Conservation (phyloP, 2,797 vertebrate species). For the Netta rufina region DNA sequence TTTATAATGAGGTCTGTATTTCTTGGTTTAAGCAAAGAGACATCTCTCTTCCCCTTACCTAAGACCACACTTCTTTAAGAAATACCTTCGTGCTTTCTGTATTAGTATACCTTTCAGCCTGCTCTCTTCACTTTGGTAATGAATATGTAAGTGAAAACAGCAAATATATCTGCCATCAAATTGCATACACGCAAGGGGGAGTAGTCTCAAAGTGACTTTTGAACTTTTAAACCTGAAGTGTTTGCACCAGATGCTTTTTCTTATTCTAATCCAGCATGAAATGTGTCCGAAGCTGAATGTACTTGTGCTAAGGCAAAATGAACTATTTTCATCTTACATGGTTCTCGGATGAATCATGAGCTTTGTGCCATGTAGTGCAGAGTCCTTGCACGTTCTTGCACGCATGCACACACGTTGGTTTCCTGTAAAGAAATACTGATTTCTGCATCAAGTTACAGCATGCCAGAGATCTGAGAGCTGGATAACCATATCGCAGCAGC, state of each 20-base stretch:
- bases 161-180: not conserved
- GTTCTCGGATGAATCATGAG: not conserved
- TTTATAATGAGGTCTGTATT: not conserved
- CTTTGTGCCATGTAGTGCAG: rapidly evolving
- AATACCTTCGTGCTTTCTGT: not conserved
- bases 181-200: not conserved
- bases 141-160: not conserved
- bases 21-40: not conserved
- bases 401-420: rapidly evolving
- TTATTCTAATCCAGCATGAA: not conserved
- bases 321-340: not conserved
- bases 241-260: not conserved
- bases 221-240: not conserved
- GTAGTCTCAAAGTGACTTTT: not conserved
- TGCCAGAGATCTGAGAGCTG: not conserved
- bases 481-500: not conserved
- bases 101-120: not conserved
- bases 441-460: not conserved
- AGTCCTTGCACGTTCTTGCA: rapidly evolving
- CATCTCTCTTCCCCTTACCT: not conserved
- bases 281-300: not conserved
- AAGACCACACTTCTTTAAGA: not conserved
- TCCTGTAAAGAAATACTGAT: not conserved
- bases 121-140: not conserved
- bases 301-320: not conserved